These are phyloP conservation scores for Cinclus mexicanus DNA, from an alignment of 2,113 vertebrate genomes.

Conservation along the genomic window DNA sequence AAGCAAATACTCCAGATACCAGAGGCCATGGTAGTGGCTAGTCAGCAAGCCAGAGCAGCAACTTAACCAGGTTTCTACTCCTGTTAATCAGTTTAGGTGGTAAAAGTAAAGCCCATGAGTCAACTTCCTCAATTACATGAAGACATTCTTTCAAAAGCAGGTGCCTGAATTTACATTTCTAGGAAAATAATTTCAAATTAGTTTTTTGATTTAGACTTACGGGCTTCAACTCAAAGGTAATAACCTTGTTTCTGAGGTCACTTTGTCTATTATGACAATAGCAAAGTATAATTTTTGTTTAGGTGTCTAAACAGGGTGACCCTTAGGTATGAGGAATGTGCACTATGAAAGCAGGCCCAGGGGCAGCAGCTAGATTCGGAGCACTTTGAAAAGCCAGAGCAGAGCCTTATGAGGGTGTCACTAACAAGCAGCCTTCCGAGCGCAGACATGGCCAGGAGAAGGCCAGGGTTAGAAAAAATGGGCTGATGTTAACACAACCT, in stretches of 20 bases:
- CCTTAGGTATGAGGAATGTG: background rate
- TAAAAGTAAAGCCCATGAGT: background rate
- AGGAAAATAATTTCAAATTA: background rate
- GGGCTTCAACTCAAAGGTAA: background rate
- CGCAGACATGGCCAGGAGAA: background rate
- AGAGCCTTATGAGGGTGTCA: background rate
- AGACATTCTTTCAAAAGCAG: background rate
- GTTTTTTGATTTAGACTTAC: background rate
- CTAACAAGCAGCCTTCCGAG: background rate
- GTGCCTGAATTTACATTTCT: background rate
- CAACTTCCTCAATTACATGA: background rate
- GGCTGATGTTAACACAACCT: background rate
- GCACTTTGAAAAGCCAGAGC: background rate
- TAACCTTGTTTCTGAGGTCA: background rate
- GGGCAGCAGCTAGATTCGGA: background rate
- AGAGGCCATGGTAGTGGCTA: background rate
- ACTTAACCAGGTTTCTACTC: background rate
- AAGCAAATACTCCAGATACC: conserved; percentile 57
- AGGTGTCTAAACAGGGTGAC: background rate
- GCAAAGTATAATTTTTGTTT: background rate
- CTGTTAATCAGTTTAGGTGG: background rate
- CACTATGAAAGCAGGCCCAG: background rate
- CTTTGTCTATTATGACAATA: background rate
- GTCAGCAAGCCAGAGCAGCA: background rate
- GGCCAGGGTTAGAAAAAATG: background rate